Percentiles rank a stretch among this genome's conserved stretches.
phyloP scores from a whole-genome alignment of 2,113 vertebrate genomes.

The Climacteris rufus region DNA sequence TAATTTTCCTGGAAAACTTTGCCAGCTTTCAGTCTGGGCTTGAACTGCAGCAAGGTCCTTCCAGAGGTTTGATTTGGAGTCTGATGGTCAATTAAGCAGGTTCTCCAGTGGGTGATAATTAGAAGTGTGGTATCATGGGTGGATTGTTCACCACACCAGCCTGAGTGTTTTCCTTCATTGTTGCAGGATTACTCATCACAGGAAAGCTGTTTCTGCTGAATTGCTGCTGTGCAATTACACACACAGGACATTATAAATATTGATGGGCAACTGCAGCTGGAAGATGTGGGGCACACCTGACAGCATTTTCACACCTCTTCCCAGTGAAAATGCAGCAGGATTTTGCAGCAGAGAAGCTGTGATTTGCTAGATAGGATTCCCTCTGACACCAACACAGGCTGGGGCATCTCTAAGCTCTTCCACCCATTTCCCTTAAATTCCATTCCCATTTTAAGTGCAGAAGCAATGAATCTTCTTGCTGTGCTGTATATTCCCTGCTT shows the following conservation, averaged over 20 bases:
- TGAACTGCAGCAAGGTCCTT: not conserved
- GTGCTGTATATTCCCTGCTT: not conserved
- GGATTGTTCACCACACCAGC: not conserved
- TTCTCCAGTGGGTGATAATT: not conserved
- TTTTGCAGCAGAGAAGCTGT: not conserved
- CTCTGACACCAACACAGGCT: not conserved
- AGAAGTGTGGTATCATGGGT: not conserved
- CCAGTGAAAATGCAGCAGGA: not conserved
- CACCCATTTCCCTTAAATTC: not conserved
- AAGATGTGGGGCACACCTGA: not conserved
- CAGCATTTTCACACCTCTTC: not conserved
- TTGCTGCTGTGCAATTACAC: not conserved
- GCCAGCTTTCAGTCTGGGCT: not conserved
- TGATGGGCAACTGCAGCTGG: not conserved
- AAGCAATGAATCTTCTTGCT: not conserved
- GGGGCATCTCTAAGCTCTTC: not conserved
- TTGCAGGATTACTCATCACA: not conserved
- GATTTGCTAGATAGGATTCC: not conserved
- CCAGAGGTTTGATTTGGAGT: not conserved
- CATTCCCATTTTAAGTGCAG: not conserved
- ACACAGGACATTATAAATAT: not conserved
- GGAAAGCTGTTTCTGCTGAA: not conserved
- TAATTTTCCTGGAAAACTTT: not conserved
- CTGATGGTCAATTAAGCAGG: not conserved
- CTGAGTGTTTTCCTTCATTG: not conserved